These are phyloP conservation scores for Martes flavigula DNA, from an alignment of 2,797 vertebrate genomes.

Conservation along the genomic window DNA sequence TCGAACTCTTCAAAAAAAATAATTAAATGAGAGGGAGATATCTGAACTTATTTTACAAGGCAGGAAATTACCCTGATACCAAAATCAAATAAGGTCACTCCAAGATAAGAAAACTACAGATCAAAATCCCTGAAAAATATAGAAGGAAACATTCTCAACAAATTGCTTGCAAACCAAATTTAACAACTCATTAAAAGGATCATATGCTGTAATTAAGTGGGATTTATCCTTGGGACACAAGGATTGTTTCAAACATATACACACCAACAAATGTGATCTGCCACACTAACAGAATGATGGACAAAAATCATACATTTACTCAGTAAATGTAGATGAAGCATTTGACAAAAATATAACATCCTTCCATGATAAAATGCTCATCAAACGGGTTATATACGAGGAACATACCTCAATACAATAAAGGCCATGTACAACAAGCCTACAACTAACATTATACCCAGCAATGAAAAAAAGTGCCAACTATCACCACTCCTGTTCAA, in stretches of 20 bases:
- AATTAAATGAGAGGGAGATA: not conserved
- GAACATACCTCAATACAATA: not conserved
- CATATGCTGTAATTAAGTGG: not conserved
- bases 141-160: not conserved
- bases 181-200: not conserved
- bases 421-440: not conserved
- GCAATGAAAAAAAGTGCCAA: not conserved
- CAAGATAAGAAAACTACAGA: not conserved
- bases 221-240: not conserved
- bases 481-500: not conserved
- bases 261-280: not conserved
- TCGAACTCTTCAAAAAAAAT: not conserved
- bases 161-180: not conserved
- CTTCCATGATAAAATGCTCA: not conserved
- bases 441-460: not conserved
- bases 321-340: not conserved
- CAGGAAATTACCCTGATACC: not conserved
- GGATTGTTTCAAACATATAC: not conserved
- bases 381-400: not conserved
- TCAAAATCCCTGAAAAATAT: not conserved
- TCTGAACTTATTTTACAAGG: not conserved
- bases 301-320: not conserved
- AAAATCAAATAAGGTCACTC: not conserved
- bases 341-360: not conserved
- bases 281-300: not conserved